Evolutionary conservation across 2,888 invertebrate genomes (phyloP), one percentile per base, ranked within the genome.

Genomic region (Cheilosia vulpina): DNA sequence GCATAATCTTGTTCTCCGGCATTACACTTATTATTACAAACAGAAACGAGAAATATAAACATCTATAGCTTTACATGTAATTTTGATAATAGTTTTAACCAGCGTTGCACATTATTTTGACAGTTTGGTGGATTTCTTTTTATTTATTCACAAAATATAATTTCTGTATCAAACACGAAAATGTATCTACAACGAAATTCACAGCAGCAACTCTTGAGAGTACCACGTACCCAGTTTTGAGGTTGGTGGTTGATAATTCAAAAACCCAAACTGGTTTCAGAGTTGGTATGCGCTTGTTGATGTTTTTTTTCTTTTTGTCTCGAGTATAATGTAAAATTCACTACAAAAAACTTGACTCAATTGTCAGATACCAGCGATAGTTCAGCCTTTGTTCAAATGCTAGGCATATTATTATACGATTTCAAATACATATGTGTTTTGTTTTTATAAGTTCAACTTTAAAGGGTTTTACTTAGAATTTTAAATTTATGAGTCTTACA

Each of bases 231-330:
- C 66, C 83, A 83, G 73, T 81, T 78, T 52, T 65, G 21, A 43
- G 52, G 24, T 63, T 83, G 68, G 68, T 83, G 72, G 83, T 83
- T 68, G 63, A 45, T 57, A 62, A 73, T 78, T 75, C 58, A 75
- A 79, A 73, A 83, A 38, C 27, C 68, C 52, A 78, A 84, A 84
- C 83, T 75, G 83, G 83, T 84, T 84, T 78, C 43, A 60, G 57
- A 68, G 62, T 13, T 38, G 38, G 38, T 63, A 73, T 83, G 78
- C 68, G 77, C 63, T 75, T 69, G 66, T 52, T 63, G 19, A 21
- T 79, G 11, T 34, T 47, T 31, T 57, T 19, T 65, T 43, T 57
- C 34, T 58, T 17, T 57, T n/a, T 24, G 15, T 58, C 65, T 71
- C 41, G 43, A 60, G 24, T 80, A 31, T 13, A 57, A 27, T 58